A percentile compares a stretch with the other conserved stretches of the same genome.
Evolutionary conservation across 2,888 invertebrate genomes (phyloP).

Genomic region (Luperina nickerlii): DNA sequence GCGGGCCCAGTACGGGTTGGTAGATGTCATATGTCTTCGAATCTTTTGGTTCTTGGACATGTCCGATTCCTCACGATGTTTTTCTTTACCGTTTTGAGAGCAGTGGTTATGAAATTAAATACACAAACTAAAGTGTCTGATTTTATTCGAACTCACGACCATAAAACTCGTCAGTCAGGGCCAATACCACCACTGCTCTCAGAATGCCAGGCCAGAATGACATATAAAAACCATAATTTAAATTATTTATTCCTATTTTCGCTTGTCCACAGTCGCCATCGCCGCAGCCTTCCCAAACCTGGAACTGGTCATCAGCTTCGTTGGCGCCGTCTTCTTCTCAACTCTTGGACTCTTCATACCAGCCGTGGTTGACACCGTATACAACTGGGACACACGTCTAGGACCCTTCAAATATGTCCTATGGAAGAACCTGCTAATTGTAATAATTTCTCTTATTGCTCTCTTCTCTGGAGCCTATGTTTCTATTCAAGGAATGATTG

Average conservation of each 20-base stretch:
- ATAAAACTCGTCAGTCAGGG: no score
- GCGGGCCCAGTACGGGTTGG: no score
- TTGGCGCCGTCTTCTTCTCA: slow-evolving; percentile 95
- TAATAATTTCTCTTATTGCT: slow-evolving; percentile 77
- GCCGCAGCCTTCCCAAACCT: slow-evolving; percentile 95
- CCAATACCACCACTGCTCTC: no score
- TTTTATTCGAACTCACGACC: no score
- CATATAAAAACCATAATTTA: background rate
- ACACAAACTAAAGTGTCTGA: no score
- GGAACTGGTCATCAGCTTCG: slow-evolving; percentile 96
- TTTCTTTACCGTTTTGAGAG: background rate
- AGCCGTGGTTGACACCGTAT: slow-evolving; percentile 93
- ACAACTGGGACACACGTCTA: slow-evolving; percentile 92
- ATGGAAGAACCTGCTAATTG: slow-evolving; percentile 91
- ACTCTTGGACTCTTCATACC: slow-evolving; percentile 94
- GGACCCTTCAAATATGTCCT: slow-evolving; percentile 92
- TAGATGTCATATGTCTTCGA: no score
- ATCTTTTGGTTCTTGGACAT: no score
- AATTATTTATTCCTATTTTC: background rate
- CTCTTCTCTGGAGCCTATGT: slow-evolving; percentile 84
- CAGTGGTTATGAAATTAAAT: no score
- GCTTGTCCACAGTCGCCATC: slow-evolving; percentile 90
- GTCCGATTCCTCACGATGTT: background rate
- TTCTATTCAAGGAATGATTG: slow-evolving; percentile 81
- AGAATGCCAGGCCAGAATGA: background rate